These are phyloP conservation scores for Sakesphorus luctuosus DNA, from an alignment of 2,113 vertebrate species.

Conservation along the genomic window DNA sequence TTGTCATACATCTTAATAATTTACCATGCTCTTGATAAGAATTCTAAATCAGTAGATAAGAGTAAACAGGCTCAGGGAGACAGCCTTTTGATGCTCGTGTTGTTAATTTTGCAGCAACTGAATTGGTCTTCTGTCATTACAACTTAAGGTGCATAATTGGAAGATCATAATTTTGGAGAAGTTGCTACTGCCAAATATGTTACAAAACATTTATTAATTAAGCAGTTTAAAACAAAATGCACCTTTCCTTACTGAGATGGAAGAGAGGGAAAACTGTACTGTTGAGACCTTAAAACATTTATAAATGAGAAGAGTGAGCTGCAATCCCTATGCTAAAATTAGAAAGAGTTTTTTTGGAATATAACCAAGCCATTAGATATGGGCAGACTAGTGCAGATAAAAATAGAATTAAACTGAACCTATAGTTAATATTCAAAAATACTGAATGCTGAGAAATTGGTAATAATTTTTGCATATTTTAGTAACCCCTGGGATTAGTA, in stretches of 20 bases:
- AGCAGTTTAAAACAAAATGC: neutral
- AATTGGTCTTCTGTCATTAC: conserved; percentile 20
- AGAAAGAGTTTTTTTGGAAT: neutral
- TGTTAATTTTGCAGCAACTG: conserved; percentile 39
- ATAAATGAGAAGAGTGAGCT: neutral
- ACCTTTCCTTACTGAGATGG: neutral
- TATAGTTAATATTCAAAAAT: neutral
- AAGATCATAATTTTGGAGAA: conserved; percentile 37
- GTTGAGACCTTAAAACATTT: neutral
- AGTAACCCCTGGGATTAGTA: neutral
- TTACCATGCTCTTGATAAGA: conserved; percentile 27
- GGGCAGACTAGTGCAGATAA: neutral
- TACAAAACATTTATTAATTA: conserved; percentile 57
- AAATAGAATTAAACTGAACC: neutral
- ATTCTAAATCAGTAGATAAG: conserved; percentile 22
- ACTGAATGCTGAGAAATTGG: neutral
- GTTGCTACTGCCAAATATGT: neutral
- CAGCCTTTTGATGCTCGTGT: neutral
- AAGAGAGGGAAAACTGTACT: neutral
- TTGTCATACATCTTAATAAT: conserved; percentile 55
- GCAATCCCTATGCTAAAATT: neutral
- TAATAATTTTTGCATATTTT: neutral
- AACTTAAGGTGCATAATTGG: neutral
- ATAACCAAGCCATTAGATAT: neutral
- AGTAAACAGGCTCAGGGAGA: conserved; percentile 22